phyloP scores from a whole-genome alignment of 2,113 vertebrate species.

The Calidris pygmaea region DNA sequence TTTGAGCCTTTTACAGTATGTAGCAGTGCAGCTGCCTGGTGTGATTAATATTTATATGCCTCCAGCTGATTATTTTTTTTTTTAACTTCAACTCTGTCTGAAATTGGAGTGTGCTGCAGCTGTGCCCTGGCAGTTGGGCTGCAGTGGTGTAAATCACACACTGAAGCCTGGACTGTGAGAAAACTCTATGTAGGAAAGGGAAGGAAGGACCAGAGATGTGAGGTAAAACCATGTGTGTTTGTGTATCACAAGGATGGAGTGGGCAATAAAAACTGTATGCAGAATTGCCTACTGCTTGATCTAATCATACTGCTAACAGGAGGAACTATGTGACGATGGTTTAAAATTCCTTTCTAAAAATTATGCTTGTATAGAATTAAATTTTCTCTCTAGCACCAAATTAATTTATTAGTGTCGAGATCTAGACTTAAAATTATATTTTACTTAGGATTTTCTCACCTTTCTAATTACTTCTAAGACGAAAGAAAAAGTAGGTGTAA shows the following conservation, averaged over 20 bases:
- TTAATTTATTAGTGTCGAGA: background rate
- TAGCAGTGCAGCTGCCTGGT: background rate
- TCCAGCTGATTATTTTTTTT: background rate
- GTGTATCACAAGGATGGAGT: background rate
- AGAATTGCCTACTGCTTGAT: background rate
- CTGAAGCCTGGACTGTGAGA: background rate
- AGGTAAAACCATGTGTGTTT: rapidly evolving
- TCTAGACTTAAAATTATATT: background rate
- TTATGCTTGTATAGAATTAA: background rate
- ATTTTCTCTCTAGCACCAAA: background rate
- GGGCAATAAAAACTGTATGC: background rate
- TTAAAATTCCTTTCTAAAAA: background rate
- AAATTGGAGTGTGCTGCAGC: background rate
- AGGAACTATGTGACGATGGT: background rate
- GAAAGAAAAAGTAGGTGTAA: background rate
- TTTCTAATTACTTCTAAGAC: background rate
- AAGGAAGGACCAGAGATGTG: background rate
- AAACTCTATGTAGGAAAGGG: background rate
- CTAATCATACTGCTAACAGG: background rate
- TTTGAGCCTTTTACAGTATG: background rate
- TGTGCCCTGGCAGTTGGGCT: background rate
- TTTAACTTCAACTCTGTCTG: background rate
- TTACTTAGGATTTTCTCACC: background rate
- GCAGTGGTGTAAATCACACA: background rate
- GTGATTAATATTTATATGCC: rapidly evolving